These are phyloP conservation scores for Leontocebus nigricollis DNA, from an alignment of 2,797 vertebrate genomes.

Conservation along the genomic window DNA sequence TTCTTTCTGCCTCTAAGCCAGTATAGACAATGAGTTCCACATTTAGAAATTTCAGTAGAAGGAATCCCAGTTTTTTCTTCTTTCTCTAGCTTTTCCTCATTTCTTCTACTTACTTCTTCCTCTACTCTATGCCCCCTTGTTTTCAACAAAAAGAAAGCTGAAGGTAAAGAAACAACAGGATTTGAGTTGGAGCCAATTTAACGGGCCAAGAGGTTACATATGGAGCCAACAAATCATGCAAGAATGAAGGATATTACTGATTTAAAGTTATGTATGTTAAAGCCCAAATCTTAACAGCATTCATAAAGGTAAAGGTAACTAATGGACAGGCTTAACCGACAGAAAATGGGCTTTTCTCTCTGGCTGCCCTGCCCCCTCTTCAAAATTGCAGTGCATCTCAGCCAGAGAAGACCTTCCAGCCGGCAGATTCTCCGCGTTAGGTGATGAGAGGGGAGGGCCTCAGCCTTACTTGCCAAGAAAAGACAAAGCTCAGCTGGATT, in stretches of 20 bases:
- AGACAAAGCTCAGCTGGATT: background rate
- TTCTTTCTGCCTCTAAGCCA: slow-evolving; percentile 46
- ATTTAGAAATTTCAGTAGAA: slow-evolving; percentile 69
- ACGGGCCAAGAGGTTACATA: slow-evolving; percentile 88
- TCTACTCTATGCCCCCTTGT: background rate
- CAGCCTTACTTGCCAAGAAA: slow-evolving; percentile 43
- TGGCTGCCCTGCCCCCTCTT: slow-evolving; percentile 60
- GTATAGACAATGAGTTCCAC: slow-evolving; percentile 77
- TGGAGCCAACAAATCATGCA: slow-evolving; percentile 88
- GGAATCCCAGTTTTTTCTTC: slow-evolving; percentile 13
- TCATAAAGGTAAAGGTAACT: slow-evolving; percentile 87
- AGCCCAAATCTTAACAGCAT: slow-evolving; percentile 86
- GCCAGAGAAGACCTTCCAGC: background rate
- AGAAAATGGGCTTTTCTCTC: slow-evolving; percentile 77
- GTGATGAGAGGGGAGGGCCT: slow-evolving; percentile 52
- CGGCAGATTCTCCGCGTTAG: rapidly evolving
- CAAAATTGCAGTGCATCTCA: slow-evolving; percentile 51
- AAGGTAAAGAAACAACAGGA: slow-evolving; percentile 81
- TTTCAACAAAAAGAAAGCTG: slow-evolving; percentile 71
- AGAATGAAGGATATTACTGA: slow-evolving; percentile 88
- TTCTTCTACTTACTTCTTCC: background rate
- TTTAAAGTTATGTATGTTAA: slow-evolving; percentile 88
- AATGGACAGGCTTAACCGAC: slow-evolving; percentile 82
- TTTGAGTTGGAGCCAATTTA: slow-evolving; percentile 84
- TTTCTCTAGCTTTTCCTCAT: slow-evolving; percentile 9